Conservation (phyloP, 2,113 vertebrate species). For the Gasterosteus aculeatus region DNA sequence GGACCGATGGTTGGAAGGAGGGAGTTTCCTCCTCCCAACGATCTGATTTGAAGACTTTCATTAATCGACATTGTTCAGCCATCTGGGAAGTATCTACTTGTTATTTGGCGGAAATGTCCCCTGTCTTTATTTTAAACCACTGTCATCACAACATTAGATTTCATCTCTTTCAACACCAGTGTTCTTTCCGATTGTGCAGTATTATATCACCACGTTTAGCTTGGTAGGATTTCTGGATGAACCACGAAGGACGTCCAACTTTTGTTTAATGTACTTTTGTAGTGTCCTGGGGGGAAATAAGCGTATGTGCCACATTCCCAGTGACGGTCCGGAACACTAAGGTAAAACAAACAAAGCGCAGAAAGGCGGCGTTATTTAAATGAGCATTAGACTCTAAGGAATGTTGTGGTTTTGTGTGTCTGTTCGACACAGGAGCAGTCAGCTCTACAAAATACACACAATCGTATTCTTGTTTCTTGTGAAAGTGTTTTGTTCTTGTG, state of each 20-base stretch:
- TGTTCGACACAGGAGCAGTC: too few species aligned
- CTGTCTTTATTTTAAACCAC: neutral
- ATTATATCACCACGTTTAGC: neutral
- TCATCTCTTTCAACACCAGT: neutral
- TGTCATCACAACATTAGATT: slow-evolving; percentile 4
- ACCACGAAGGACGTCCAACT: neutral
- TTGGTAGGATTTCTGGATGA: neutral
- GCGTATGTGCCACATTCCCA: too few species aligned
- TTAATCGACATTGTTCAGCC: neutral
- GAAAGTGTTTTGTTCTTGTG: too few species aligned
- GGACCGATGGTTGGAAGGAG: neutral
- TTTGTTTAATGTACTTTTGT: neutral
- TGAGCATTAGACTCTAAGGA: too few species aligned
- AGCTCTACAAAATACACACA: too few species aligned
- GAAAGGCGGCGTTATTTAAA: too few species aligned
- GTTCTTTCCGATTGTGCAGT: neutral
- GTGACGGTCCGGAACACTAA: too few species aligned
- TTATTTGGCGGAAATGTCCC: neutral
- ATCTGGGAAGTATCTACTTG: neutral
- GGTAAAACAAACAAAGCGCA: too few species aligned
- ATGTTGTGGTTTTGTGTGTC: too few species aligned
- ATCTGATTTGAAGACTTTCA: neutral
- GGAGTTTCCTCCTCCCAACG: neutral
- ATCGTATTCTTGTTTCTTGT: too few species aligned
- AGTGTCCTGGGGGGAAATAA: too few species aligned